Percentiles rank a stretch among this genome's conserved stretches.
These are phyloP conservation scores for Agrenia bidenticulata DNA, from an alignment of 2,888 invertebrate genomes.

Conservation along the genomic window DNA sequence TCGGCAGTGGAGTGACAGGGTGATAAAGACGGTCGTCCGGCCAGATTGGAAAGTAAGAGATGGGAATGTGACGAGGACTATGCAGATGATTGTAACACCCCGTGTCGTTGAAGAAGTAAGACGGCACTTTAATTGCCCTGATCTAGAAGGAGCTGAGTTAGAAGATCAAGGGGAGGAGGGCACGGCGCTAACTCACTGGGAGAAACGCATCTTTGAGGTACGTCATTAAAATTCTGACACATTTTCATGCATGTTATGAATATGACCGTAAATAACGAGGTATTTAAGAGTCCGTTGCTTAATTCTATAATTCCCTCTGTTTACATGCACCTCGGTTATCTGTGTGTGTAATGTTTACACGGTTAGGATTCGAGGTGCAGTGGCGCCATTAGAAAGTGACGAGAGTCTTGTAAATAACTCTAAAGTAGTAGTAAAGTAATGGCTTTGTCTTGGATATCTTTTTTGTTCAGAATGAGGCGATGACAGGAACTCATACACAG, in stretches of 20 bases:
- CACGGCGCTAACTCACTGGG: slow-evolving; percentile 97
- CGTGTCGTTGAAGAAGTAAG: slow-evolving; percentile 84
- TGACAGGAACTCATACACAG: slow-evolving; percentile 99
- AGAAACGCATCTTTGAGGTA: slow-evolving; percentile 96
- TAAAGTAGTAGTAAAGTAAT: too few relatives aligned
- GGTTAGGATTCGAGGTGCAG: too few relatives aligned
- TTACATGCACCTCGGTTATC: too few relatives aligned
- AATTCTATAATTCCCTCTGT: too few relatives aligned
- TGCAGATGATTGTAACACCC: slow-evolving; percentile 89
- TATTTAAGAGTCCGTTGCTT: neutral
- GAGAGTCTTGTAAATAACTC: too few relatives aligned
- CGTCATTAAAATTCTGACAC: slow-evolving; percentile 41
- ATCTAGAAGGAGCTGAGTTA: slow-evolving; percentile 91
- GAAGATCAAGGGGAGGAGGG: slow-evolving; percentile 99
- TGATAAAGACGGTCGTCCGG: slow-evolving; percentile 73
- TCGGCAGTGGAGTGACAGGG: slow-evolving; percentile 89
- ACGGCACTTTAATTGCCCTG: slow-evolving; percentile 80
- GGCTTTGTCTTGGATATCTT: neutral
- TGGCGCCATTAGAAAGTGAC: too few relatives aligned
- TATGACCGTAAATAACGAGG: neutral
- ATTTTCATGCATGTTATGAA: slow-evolving; percentile 10
- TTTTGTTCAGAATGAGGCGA: slow-evolving; percentile 83
- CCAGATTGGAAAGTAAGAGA: slow-evolving; percentile 76
- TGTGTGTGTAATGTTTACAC: too few relatives aligned
- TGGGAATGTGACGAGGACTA: slow-evolving; percentile 70